Conservation (phyloP, 2,888 invertebrate genomes). For the Macaria liturata region DNA sequence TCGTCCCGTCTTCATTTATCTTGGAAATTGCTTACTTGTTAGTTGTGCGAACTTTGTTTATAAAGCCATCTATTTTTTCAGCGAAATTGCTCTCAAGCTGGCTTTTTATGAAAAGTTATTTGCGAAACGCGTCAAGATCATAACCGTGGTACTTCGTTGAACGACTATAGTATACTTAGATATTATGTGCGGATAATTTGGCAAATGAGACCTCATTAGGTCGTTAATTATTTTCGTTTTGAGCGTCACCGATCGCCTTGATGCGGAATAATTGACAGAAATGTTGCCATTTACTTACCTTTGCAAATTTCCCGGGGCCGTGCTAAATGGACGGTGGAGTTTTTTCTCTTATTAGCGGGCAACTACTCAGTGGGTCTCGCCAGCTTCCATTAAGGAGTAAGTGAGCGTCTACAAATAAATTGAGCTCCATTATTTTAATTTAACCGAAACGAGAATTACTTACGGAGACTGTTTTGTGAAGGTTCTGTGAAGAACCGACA, state of each 20-base stretch:
- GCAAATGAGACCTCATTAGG: slow-evolving; percentile 24
- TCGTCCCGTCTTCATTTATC: slow-evolving; percentile 38
- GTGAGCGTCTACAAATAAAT: slow-evolving; percentile 44
- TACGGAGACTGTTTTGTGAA: slow-evolving; percentile 37
- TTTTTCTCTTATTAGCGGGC: slow-evolving; percentile 37
- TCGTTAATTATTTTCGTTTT: slow-evolving; percentile 29
- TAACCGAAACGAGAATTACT: slow-evolving; percentile 38
- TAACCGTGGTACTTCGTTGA: slow-evolving; percentile 5
- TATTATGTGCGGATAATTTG: slow-evolving; percentile 11
- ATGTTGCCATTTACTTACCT: slow-evolving; percentile 17
- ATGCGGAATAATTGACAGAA: slow-evolving; percentile 27
- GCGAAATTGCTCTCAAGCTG: slow-evolving; percentile 35
- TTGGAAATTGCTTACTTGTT: slow-evolving; percentile 39
- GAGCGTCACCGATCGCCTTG: slow-evolving; percentile 23
- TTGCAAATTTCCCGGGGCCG: slow-evolving; percentile 14
- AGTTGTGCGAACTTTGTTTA: slow-evolving; percentile 39
- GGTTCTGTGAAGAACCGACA: slow-evolving; percentile 27
- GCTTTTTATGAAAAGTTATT: slow-evolving; percentile 22
- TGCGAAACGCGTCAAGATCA: slow-evolving; percentile 13
- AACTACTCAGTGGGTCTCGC: slow-evolving; percentile 30
- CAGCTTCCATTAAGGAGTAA: slow-evolving; percentile 36
- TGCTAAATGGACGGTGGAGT: slow-evolving; percentile 17
- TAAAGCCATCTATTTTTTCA: slow-evolving; percentile 38
- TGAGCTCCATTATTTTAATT: slow-evolving; percentile 48
- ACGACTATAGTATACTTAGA: neutral